Evolutionary conservation across 64 coral and sea anemone species (phyloP).

Genomic region (Platygyra sinensis): DNA sequence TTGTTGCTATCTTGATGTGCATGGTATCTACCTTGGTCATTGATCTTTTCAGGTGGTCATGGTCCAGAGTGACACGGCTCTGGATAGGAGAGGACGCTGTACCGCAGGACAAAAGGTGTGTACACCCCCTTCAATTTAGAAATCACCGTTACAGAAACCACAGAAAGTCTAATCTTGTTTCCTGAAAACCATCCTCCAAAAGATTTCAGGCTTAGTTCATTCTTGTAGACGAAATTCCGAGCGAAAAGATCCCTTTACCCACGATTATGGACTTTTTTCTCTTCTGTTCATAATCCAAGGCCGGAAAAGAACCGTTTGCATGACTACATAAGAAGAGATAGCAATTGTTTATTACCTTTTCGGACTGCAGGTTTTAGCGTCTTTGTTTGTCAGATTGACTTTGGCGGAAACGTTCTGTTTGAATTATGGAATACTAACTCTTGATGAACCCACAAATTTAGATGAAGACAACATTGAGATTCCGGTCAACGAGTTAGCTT

Average conservation of each 20-base stretch:
- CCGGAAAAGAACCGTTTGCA: too few relatives aligned
- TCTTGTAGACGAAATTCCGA: too few relatives aligned
- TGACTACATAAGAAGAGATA: too few relatives aligned
- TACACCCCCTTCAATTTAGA: neutral
- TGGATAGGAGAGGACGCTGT: slow-evolving; percentile 98
- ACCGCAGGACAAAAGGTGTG: slow-evolving; percentile 95
- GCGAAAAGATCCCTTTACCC: too few relatives aligned
- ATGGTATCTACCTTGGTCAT: neutral
- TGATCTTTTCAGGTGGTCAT: slow-evolving; percentile 85
- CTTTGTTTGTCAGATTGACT: slow-evolving; percentile 86
- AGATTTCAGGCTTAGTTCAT: too few relatives aligned
- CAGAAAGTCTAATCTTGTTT: too few relatives aligned
- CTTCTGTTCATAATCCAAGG: too few relatives aligned
- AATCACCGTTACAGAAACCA: too few relatives aligned
- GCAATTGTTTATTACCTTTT: neutral
- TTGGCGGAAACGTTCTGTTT: slow-evolving; percentile 97
- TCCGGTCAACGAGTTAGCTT: slow-evolving; percentile 81
- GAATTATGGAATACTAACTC: slow-evolving; percentile 92
- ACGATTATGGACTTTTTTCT: too few relatives aligned
- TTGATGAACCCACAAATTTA: slow-evolving; percentile 96
- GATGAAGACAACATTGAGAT: slow-evolving; percentile 96
- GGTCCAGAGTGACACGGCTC: slow-evolving; percentile 81
- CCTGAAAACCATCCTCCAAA: too few relatives aligned
- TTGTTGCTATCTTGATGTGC: too few relatives aligned
- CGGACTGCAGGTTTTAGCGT: slow-evolving; percentile 66